Conservation (phyloP, 2,797 vertebrate species). For the Menidia menidia region DNA sequence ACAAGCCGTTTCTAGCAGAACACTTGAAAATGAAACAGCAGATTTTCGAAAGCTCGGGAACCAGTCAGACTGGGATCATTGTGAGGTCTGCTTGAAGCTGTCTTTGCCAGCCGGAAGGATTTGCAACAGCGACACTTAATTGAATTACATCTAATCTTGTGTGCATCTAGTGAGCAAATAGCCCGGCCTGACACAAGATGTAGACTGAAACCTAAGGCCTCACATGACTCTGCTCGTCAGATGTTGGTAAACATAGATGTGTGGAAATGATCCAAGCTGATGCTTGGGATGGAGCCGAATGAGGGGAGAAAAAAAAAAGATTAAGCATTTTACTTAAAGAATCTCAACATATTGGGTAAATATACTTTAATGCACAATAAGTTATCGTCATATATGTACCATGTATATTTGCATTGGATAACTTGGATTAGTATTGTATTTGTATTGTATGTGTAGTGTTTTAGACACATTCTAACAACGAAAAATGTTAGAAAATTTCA, state of each 20-base stretch:
- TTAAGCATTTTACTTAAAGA: not conserved
- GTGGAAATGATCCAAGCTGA: too few species aligned
- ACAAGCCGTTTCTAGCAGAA: not conserved
- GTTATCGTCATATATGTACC: too few species aligned
- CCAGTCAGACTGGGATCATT: not conserved
- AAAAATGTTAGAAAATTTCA: not conserved
- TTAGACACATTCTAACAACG: not conserved
- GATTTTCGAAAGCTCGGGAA: not conserved
- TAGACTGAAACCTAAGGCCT: not conserved
- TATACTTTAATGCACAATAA: not conserved
- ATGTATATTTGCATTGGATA: too few species aligned
- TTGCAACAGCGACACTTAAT: not conserved
- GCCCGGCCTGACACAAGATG: not conserved
- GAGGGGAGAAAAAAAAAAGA: not conserved
- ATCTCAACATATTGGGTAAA: too few species aligned
- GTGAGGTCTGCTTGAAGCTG: not conserved
- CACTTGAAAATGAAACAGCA: not conserved
- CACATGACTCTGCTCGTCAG: not conserved
- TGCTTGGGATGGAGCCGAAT: too few species aligned
- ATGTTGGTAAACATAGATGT: not conserved
- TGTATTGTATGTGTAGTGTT: not conserved
- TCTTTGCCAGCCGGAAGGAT: not conserved
- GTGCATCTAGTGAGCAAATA: conserved; percentile 3
- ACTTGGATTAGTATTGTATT: not conserved
- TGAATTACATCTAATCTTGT: not conserved